Percentiles rank a stretch among this genome's conserved stretches.
Evolutionary conservation across 2,888 invertebrate species (phyloP).

Genomic region (Mycogona germanica): DNA sequence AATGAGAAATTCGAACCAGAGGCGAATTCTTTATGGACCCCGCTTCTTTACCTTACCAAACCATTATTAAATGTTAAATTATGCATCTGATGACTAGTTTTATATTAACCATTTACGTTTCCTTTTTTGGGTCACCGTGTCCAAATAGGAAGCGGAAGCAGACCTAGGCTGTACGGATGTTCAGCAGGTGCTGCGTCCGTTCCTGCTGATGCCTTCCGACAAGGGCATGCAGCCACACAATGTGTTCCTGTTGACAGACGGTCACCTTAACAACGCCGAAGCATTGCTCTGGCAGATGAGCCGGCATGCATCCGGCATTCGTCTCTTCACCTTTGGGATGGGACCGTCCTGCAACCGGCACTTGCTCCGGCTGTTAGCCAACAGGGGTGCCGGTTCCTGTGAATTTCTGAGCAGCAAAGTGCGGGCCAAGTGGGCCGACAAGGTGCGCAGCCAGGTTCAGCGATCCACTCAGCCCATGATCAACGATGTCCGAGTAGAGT

Average conservation of each 20-base stretch:
- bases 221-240: constrained; percentile 3
- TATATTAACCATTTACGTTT: no score
- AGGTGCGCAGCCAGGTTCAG: constrained; percentile 10
- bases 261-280: constrained; percentile 6
- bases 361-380: constrained; percentile 13
- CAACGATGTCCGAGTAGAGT: constrained; percentile 18
- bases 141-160: background rate
- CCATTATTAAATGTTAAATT: no score
- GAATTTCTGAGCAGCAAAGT: constrained; percentile 14
- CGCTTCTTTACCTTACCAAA: no score
- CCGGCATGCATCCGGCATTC: background rate
- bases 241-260: constrained; percentile 18
- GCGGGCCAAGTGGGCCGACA: constrained; percentile 9
- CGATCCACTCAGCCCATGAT: constrained; percentile 14
- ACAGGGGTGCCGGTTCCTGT: constrained; percentile 15
- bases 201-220: constrained; percentile 13
- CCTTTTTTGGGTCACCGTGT: no score
- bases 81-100: no score
- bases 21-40: no score
- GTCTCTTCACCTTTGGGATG: constrained; percentile 18
- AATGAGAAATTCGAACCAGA: no score
- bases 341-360: constrained; percentile 16
- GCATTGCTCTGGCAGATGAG: background rate
- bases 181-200: constrained; percentile 3
- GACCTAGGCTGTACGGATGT: constrained; percentile 13